Conservation (phyloP, 2,797 vertebrate genomes). For the Pampus argenteus region DNA sequence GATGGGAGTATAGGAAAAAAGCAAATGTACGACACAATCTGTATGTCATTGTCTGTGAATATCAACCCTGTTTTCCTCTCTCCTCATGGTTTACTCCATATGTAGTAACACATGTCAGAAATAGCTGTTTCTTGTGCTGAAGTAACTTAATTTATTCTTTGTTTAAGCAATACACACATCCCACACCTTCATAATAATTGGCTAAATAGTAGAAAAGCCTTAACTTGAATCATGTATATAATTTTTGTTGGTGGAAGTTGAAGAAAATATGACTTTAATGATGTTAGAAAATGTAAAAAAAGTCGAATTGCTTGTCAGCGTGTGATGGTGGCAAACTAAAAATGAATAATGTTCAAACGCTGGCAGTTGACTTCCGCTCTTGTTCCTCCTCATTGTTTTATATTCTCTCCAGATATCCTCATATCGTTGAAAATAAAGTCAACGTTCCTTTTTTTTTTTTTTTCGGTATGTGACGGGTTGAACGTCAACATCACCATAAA, state of each 20-base stretch:
- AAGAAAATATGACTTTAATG: too few relatives aligned
- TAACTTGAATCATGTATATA: constrained; percentile 6
- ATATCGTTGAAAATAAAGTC: constrained; percentile 33
- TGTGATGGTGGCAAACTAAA: not conserved
- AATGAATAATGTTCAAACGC: constrained; percentile 5
- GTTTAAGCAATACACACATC: constrained; percentile 6
- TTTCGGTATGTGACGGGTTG: constrained; percentile 54
- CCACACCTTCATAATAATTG: not conserved
- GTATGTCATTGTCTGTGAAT: constrained; percentile 8
- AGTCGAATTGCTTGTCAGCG: constrained; percentile 1
- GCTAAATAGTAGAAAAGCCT: too few relatives aligned
- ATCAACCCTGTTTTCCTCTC: not conserved
- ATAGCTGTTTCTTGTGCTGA: constrained; percentile 24
- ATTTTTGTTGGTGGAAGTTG: not conserved
- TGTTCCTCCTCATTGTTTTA: constrained; percentile 24
- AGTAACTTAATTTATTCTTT: constrained; percentile 21
- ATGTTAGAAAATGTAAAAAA: not conserved
- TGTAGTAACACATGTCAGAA: constrained; percentile 13
- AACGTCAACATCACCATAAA: constrained; percentile 56
- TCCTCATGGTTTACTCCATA: constrained; percentile 15
- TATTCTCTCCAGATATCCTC: constrained; percentile 29
- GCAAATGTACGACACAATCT: constrained; percentile 19
- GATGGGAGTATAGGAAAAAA: constrained; percentile 19
- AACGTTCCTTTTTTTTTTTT: too few relatives aligned
- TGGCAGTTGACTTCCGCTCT: constrained; percentile 2